Conservation (phyloP, 92 coral and sea anemone genomes). For the Metridium senile region DNA sequence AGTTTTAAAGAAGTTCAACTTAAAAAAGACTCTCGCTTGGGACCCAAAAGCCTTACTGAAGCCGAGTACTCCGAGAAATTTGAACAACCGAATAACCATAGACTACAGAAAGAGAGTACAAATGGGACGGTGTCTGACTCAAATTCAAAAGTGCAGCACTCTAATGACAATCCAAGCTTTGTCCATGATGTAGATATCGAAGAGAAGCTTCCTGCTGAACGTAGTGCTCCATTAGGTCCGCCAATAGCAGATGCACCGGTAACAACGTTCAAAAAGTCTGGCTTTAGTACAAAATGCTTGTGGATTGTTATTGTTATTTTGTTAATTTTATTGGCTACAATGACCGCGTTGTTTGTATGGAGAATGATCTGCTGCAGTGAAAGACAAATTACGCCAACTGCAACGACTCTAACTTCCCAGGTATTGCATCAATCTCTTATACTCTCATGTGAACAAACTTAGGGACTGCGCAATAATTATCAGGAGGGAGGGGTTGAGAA, state of each 20-base stretch:
- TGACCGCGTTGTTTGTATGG: constrained; percentile 36
- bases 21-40: not conserved
- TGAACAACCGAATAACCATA: not conserved
- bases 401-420: no score
- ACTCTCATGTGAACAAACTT: no score
- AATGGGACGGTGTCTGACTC: not conserved
- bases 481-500: no score
- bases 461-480: no score
- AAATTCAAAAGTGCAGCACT: not conserved
- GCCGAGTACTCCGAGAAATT: not conserved
- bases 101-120: not conserved
- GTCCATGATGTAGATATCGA: not conserved
- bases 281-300: constrained; percentile 6
- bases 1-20: not conserved
- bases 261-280: not conserved
- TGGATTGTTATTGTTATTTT: constrained; percentile 7
- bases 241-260: not conserved
- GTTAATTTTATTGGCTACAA: constrained; percentile 7
- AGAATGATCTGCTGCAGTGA: constrained; percentile 29
- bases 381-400: not conserved
- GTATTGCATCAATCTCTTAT: no score
- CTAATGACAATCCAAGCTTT: constrained; percentile 3
- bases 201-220: not conserved
- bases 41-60: not conserved
- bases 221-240: not conserved